Conservation (phyloP, 2,888 invertebrate species). For the Mystacides longicornis region DNA sequence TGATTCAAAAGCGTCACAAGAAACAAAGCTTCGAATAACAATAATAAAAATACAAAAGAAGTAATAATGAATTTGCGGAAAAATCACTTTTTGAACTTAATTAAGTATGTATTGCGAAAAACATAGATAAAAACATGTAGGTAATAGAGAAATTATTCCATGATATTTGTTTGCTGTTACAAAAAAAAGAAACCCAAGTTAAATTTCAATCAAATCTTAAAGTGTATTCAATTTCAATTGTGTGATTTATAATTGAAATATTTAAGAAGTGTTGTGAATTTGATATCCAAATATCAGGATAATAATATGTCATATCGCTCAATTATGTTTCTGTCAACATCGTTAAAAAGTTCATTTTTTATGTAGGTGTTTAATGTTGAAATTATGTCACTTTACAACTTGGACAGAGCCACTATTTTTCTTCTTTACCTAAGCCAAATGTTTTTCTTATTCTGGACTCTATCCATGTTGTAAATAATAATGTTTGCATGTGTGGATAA, state of each 20-base stretch:
- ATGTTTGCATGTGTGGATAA: no score
- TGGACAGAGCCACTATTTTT: no score
- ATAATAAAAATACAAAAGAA: neutral
- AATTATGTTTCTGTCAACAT: conserved; percentile 1
- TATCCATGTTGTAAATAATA: no score
- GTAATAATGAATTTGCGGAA: neutral
- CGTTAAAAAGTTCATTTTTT: no score
- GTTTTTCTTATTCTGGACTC: no score
- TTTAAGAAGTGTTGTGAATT: neutral
- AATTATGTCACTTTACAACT: no score
- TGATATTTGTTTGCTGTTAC: neutral
- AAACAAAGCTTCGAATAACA: neutral
- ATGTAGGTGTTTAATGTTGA: no score
- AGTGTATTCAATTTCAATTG: neutral
- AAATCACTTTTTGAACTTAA: neutral
- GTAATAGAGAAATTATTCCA: neutral
- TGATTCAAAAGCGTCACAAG: neutral
- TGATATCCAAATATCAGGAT: neutral
- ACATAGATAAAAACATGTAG: neutral
- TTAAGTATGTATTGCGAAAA: neutral
- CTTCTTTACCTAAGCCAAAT: no score
- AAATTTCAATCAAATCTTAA: neutral
- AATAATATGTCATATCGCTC: neutral
- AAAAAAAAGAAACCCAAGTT: neutral
- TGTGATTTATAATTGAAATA: neutral